Evolutionary conservation across 1,140 invertebrate genomes (phyloP), one percentile per base, ranked within the genome.

Genomic region (Heterodera carotae): DNA sequence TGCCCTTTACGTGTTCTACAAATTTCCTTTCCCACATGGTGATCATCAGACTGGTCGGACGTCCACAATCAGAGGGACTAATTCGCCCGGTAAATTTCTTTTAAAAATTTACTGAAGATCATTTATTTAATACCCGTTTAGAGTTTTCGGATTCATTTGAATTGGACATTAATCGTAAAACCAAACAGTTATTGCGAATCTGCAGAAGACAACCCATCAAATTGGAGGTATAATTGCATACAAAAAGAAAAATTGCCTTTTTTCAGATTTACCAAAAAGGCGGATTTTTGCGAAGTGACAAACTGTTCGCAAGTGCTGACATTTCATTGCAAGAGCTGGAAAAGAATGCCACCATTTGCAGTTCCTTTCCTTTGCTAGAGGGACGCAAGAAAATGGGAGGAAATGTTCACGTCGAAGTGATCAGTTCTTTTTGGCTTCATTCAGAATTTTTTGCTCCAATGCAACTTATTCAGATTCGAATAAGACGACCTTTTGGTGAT

Each of bases 11-110:
- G 80, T 81, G 18, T 25, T 68, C 33, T 82, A 79, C 48, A 81
- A 82, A 34, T 81, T 81, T 80, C 81, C 80, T 18, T 80, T 82
- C 48, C 82, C 80, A 2, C 82, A 83, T 56, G 75, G 77, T 7
- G 10, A 22, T 18, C 80, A 81, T 69, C 80, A 83, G 33, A 83
- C 53, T 15, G 80, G 80, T 2, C 36, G 71, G 22, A 81, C 80
- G 25, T 18, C 75, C 27, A 68, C 75, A 48, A 62, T 81, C 36
- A 73, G 69, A 53, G 76, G 76, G 22, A 81, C 75, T 5, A 60
- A 25, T 64, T 62, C 29, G 34, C 80, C 80, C 59, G 80, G 80
- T 83, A 83, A 29, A 27, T 31, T 31, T 39, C 48, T 69, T 69
- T 56, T 2, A 36, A 43, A 12, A 43, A 56, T 22, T 56, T 56